Base-by-base conservation (phyloP, 2,888 invertebrate genomes). In the Drosophila seclusa region DNA sequence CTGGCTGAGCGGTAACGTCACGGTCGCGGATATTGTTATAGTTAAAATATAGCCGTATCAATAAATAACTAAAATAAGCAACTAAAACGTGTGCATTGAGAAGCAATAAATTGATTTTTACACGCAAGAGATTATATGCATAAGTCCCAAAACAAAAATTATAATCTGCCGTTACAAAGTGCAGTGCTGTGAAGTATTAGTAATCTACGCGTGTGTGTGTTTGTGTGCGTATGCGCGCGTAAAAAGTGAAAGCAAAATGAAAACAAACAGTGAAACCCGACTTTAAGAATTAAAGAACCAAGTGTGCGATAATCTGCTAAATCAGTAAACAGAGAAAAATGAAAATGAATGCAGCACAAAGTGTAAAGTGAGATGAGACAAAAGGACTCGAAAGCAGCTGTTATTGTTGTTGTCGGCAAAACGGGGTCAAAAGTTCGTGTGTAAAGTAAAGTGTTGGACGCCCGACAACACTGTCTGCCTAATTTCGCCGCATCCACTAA, bases 401-500 rank as follows among this genome's bases (percentile, higher is more conserved):
- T 81, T 87, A 71, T 85, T 83, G 78, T 27, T 45, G 31, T 34
- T 49, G 65, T 36, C 75, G 70, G 66, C 61, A 78, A 81, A 91
- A 91, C 88, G 87, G 92, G 92, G 92, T 91, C 91, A 91, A 91
- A 91, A 92, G 91, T 91, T 91, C 90, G 91, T 85, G 87, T 79
- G 80, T 73, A 72, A 78, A 78, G 70, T 68, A 72, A 76, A 78
- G 70, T 66, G 62, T 64, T 55, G 52, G 11, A 50, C 21, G 34
- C 45, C 54, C 40, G 32, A 16, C 29, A 36, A 57, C 59, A 52
- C 52, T 63, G 78, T 75, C 78, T 76, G 80, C 73, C 76, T 78
- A 78, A 78, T 78, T 78, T 78, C 68, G 65, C 78, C 78, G 73
- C 76, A 79, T 73, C 66, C 75, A 79, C 78, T 78, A 79, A 78